Conservation (phyloP, 2,888 invertebrate genomes). For the Caenorhabditis macrosperma region DNA sequence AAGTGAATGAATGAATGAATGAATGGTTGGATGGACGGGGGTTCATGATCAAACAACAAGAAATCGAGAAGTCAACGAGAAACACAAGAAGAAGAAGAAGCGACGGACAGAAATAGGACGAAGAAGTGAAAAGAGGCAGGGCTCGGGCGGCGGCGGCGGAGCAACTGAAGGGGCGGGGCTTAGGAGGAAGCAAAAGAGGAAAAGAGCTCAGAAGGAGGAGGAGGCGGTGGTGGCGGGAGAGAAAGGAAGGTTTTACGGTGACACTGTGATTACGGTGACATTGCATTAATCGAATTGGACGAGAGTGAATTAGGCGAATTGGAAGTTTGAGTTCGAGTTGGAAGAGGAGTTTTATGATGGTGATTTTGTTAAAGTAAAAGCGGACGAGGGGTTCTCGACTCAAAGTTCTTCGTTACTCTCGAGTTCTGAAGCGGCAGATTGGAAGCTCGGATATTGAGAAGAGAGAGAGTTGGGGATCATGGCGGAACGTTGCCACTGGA, state of each 20-base stretch:
- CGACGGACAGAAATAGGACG: no score
- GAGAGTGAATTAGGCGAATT: neutral
- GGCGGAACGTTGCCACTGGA: no score
- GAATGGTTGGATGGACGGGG: neutral
- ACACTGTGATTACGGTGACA: neutral
- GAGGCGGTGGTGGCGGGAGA: no score
- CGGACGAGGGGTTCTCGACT: no score
- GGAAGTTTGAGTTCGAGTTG: neutral
- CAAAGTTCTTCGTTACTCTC: no score
- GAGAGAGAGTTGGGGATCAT: no score
- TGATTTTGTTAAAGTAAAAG: no score
- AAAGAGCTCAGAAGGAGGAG: slow-evolving; percentile 6
- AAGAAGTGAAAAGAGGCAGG: slow-evolving; percentile 5
- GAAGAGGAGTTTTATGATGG: neutral
- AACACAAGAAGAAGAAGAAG: slow-evolving; percentile 8
- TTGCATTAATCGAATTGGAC: slow-evolving; percentile 26
- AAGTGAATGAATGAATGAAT: neutral
- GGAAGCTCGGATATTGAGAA: no score
- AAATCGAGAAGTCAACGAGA: neutral
- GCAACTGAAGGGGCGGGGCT: slow-evolving; percentile 47
- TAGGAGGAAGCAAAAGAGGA: slow-evolving; percentile 3
- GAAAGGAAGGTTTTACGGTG: neutral
- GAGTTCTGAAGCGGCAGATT: no score
- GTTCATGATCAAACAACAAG: neutral
- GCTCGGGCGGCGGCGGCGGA: neutral